Base-by-base conservation (phyloP, 2,797 vertebrate genomes). In the Xiphorhynchus erythropygius region DNA sequence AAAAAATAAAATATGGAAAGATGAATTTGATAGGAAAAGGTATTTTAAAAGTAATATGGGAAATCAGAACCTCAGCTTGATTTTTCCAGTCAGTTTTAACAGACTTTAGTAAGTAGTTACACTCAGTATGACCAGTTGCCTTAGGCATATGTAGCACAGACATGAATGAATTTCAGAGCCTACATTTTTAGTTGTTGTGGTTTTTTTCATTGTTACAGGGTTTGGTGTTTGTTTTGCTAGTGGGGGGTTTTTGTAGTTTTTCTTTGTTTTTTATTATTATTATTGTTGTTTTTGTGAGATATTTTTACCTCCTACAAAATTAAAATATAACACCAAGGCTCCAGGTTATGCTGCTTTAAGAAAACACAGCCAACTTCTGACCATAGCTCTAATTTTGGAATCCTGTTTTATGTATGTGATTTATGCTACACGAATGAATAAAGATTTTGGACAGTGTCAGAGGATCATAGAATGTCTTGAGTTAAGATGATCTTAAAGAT, bases 131-230 rank as follows among this genome's bases (percentile, higher is more conserved):
- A 74, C 16, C 23, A 37, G 5, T 2, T 78, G 16, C 2, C 37
- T n/a, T 60, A 21, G 30, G 22, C 30, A 28, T n/a, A 33, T 2
- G 50, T 42, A 42, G 8, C 1, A 53, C 9, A 65, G 18, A 81
- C 53, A 84, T 15, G 0, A 68, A 42, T 19, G 1, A 24, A 53
- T 65, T 89, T 24, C 21, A 80, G 30, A 80, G 8, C 5, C 7
- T 52, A 9, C 6, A 21, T 21, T 47, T 25, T 68, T 27, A 4
- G 3, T 13, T 57, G 8, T 42, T 12, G 10, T 11, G 0, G 1
- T 8, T 8, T 47, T 60, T 74, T 68, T 23, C 13, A 42, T 14
- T 22, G 9, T 18, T 62, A 57, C 11, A 9, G 9, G 0, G 1
- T 32, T 83, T 64, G 5, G 9, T 21, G 6, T 11, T 59, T 11